Conservation (phyloP, 2,797 vertebrate species). For the Phyllotis vaccarum region DNA sequence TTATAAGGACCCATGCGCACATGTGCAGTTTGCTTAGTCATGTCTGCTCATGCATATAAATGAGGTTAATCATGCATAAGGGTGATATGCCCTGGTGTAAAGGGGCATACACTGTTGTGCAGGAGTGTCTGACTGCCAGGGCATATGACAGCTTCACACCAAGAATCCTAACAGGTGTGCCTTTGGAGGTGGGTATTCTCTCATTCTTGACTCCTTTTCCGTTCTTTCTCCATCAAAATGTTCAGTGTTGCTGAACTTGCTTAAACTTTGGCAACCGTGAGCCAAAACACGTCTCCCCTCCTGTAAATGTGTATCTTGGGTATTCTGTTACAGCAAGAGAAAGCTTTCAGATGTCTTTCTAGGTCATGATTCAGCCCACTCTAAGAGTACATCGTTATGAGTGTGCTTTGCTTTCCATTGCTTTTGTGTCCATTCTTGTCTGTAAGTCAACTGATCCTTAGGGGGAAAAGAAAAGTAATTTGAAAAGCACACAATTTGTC, state of each 20-base stretch:
- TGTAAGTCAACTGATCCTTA: neutral
- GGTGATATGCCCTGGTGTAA: too few species aligned
- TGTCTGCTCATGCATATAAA: too few species aligned
- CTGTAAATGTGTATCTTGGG: neutral
- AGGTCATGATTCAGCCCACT: neutral
- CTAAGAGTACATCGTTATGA: neutral
- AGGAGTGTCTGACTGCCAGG: too few species aligned
- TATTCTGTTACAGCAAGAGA: neutral
- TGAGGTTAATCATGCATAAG: too few species aligned
- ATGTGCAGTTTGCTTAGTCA: too few species aligned
- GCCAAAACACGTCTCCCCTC: neutral
- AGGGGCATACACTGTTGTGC: too few species aligned
- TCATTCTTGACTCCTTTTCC: neutral
- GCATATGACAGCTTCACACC: too few species aligned
- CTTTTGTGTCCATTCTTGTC: neutral
- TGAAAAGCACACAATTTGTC: neutral
- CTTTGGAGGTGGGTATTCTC: neutral
- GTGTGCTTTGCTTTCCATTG: neutral
- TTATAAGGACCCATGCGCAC: too few species aligned
- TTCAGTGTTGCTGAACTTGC: neutral
- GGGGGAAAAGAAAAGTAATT: neutral
- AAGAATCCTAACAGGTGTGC: neutral
- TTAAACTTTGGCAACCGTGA: neutral
- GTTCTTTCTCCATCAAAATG: neutral
- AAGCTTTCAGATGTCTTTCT: neutral